Conservation (phyloP, 2,113 vertebrate genomes). For the Uria lomvia region DNA sequence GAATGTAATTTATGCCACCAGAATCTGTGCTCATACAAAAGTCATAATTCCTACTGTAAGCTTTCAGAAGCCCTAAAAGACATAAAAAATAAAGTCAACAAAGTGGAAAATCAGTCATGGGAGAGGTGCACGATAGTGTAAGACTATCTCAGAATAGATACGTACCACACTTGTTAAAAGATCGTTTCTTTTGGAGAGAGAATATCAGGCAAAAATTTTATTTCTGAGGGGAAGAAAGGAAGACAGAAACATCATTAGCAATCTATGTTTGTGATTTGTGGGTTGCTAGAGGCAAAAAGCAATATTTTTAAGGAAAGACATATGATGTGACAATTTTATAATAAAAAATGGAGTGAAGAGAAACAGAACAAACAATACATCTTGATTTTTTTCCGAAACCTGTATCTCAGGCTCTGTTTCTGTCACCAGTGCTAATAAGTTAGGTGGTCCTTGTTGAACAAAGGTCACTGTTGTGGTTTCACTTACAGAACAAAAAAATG, state of each 20-base stretch:
- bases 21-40: background rate
- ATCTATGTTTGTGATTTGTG: constrained; percentile 15
- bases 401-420: background rate
- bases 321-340: constrained; percentile 20
- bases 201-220: background rate
- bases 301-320: constrained; percentile 27
- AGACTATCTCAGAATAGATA: background rate
- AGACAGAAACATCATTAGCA: background rate
- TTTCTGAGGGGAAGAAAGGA: background rate
- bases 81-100: background rate
- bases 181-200: background rate
- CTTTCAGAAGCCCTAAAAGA: background rate
- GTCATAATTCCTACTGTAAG: background rate
- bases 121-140: background rate
- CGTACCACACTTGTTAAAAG: background rate
- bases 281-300: background rate
- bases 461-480: background rate
- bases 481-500: background rate
- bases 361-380: background rate
- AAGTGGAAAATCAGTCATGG: background rate
- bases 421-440: background rate
- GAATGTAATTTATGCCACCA: background rate
- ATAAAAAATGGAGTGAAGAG: constrained; percentile 4
- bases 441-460: background rate
- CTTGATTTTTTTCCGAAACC: background rate